phyloP scores from a whole-genome alignment of 2,113 vertebrate genomes.

The Dasyurus viverrinus region DNA sequence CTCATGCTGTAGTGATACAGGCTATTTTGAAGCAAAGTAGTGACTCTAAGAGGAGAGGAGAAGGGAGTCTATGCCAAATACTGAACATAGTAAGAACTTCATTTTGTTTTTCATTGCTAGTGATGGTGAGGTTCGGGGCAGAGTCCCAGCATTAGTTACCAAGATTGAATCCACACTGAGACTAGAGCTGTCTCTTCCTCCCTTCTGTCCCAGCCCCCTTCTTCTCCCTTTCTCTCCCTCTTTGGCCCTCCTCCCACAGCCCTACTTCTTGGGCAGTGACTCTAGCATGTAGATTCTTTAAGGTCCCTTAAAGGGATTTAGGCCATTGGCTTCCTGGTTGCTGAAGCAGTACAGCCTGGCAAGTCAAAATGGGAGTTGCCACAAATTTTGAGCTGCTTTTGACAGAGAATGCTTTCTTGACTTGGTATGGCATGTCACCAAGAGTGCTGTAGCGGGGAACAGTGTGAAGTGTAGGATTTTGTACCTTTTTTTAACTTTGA shows the following conservation, averaged over 20 bases:
- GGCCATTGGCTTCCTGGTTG: background rate
- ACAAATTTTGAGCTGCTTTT: background rate
- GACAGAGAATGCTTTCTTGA: background rate
- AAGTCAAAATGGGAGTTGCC: background rate
- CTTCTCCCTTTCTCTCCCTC: no score
- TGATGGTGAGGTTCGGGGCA: background rate
- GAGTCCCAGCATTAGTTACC: background rate
- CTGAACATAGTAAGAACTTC: background rate
- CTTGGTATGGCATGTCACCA: no score
- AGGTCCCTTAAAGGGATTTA: background rate
- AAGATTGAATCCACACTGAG: background rate
- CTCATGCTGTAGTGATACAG: background rate
- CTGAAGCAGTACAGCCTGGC: background rate
- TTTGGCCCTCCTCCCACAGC: background rate
- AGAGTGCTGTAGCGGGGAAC: background rate
- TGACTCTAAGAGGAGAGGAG: background rate
- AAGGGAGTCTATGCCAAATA: background rate
- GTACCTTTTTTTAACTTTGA: background rate
- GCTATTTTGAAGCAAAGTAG: background rate
- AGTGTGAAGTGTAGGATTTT: background rate
- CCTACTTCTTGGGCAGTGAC: background rate
- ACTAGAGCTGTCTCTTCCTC: background rate
- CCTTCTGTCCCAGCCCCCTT: no score
- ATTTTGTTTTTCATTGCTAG: background rate
- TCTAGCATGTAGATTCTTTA: background rate